phyloP scores from a whole-genome alignment of 2,797 vertebrate genomes.

The Alca torda region DNA sequence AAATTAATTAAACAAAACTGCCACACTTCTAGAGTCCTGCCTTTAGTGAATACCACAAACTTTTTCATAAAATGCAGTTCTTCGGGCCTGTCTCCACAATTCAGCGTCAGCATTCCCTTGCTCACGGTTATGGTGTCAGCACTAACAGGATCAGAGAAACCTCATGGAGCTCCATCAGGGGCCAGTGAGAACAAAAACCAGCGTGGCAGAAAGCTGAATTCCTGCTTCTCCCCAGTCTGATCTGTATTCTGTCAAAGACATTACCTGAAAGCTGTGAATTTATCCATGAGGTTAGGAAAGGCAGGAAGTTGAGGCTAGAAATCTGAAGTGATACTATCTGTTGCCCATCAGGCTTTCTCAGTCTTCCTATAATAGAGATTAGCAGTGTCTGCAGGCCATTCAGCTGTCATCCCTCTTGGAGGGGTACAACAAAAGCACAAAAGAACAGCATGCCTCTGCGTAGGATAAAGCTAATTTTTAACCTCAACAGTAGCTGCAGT shows the following conservation, averaged over 20 bases:
- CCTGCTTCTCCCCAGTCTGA: not conserved
- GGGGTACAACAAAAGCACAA: not conserved
- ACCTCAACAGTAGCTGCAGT: not conserved
- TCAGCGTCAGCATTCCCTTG: not conserved
- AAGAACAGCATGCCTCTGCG: not conserved
- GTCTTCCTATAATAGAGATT: not conserved
- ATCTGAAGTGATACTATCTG: not conserved
- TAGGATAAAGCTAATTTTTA: not conserved
- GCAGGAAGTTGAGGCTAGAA: not conserved
- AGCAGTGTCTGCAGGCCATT: not conserved
- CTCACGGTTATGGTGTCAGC: not conserved
- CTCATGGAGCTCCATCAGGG: not conserved
- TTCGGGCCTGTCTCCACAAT: not conserved
- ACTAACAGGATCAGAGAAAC: not conserved
- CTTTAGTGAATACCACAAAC: not conserved
- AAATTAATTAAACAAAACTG: not conserved
- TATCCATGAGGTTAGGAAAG: not conserved
- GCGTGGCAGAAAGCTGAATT: not conserved
- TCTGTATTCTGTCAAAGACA: not conserved
- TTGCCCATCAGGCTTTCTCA: not conserved
- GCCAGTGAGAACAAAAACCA: not conserved
- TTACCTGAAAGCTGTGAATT: not conserved
- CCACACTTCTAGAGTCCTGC: not conserved
- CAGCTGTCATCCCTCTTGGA: not conserved
- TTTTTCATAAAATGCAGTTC: not conserved